A percentile compares a stretch with the other conserved stretches of the same genome.
These are phyloP conservation scores for Orthosia gothica DNA, from an alignment of 2,888 invertebrate species.

Conservation along the genomic window DNA sequence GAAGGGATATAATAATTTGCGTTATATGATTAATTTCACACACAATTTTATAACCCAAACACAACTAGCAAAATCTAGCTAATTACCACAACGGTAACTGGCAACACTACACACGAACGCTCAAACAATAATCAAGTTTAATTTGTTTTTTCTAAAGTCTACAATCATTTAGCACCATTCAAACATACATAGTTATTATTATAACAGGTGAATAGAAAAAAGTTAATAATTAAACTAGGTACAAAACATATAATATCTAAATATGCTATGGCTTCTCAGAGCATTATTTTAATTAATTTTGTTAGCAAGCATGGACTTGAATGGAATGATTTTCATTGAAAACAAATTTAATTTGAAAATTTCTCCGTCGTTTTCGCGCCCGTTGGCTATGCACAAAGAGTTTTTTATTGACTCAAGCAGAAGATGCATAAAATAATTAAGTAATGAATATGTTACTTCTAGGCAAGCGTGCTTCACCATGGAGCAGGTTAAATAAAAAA, in stretches of 20 bases:
- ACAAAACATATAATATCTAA: not conserved
- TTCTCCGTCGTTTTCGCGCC: no score
- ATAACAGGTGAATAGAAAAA: not conserved
- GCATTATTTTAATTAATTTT: constrained; percentile 3
- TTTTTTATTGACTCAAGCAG: no score
- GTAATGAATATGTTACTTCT: no score
- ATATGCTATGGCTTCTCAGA: not conserved
- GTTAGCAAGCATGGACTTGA: not conserved
- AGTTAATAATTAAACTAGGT: not conserved
- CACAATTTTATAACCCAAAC: constrained; percentile 32
- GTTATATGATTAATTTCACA: constrained; percentile 33
- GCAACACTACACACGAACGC: constrained; percentile 47
- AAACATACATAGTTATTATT: constrained; percentile 3
- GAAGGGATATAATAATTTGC: constrained; percentile 47
- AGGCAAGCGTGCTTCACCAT: no score
- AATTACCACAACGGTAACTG: constrained; percentile 43
- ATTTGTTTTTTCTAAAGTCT: not conserved
- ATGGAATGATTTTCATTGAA: constrained; percentile 14
- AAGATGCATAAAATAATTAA: not conserved
- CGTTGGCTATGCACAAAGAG: no score
- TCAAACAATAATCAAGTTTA: constrained; percentile 43
- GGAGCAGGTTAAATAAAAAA: no score
- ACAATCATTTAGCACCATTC: constrained; percentile 58
- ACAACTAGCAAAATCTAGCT: constrained; percentile 51
- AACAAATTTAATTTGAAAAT: not conserved